A percentile compares a stretch with the other conserved stretches of the same genome.
Evolutionary conservation across 2,888 invertebrate genomes (phyloP).

Genomic region (Agelastica alni): DNA sequence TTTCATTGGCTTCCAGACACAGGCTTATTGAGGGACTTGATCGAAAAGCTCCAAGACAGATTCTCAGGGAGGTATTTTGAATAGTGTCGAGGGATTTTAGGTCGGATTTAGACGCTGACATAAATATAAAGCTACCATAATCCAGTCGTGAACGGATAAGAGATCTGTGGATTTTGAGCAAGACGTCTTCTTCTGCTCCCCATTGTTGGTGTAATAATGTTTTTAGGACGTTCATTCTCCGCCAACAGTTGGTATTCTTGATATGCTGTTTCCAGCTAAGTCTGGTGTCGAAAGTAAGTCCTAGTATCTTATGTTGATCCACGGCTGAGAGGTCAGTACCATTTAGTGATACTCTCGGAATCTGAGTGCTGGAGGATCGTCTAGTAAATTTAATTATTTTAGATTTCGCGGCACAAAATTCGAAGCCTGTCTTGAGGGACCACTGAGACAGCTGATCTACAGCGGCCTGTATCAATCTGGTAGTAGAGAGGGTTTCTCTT

Average conservation of each 20-base stretch:
- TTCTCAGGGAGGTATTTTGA: slow-evolving; percentile 10
- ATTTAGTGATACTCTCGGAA: background rate
- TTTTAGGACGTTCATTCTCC: slow-evolving; percentile 3
- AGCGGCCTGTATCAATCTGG: background rate
- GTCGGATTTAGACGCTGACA: background rate
- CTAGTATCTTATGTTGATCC: slow-evolving; percentile 7
- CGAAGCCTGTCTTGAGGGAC: slow-evolving; percentile 1
- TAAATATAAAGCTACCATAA: slow-evolving; percentile 4
- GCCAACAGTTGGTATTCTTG: background rate
- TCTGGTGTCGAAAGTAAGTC: slow-evolving; percentile 3
- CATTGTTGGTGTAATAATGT: slow-evolving; percentile 12
- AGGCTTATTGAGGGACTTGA: slow-evolving; percentile 2
- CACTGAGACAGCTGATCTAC: background rate
- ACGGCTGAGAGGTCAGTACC: background rate
- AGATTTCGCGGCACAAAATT: slow-evolving; percentile 1
- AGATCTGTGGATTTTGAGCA: slow-evolving; percentile 14
- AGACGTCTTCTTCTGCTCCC: slow-evolving; percentile 8
- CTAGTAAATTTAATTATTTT: slow-evolving; percentile 6
- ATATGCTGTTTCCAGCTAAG: slow-evolving; percentile 5
- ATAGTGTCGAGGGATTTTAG: slow-evolving; percentile 3
- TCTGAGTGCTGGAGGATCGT: background rate
- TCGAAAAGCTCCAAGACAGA: slow-evolving; percentile 13
- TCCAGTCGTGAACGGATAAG: slow-evolving; percentile 11
- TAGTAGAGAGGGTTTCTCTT: background rate
- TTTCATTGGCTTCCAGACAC: slow-evolving; percentile 3